phyloP scores from a whole-genome alignment of 2,797 vertebrate species.

The Neostethus bicornis region DNA sequence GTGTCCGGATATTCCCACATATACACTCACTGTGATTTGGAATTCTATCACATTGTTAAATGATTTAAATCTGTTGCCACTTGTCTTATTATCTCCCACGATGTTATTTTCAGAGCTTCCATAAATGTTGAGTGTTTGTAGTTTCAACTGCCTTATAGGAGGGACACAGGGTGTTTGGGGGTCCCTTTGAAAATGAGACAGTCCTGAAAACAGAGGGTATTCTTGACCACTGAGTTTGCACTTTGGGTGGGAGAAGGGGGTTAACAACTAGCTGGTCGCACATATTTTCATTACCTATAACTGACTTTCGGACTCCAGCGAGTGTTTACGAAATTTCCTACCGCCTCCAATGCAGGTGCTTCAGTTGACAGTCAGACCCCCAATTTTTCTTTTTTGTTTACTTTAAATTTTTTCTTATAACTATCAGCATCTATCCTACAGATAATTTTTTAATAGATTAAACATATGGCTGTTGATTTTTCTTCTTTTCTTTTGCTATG shows the following conservation, averaged over 20 bases:
- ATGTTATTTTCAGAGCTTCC: constrained; percentile 63
- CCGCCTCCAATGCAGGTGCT: constrained; percentile 56
- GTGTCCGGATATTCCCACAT: constrained; percentile 59
- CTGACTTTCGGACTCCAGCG: constrained; percentile 70
- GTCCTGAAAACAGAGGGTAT: constrained; percentile 40
- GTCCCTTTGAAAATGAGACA: constrained; percentile 40
- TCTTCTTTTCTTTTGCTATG: constrained; percentile 69
- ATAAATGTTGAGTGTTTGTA: constrained; percentile 64
- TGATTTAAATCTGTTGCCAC: constrained; percentile 50
- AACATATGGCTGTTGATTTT: constrained; percentile 52
- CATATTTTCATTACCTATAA: constrained; percentile 60
- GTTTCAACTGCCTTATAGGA: constrained; percentile 66
- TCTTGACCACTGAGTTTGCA: constrained; percentile 55
- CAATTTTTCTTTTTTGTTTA: constrained; percentile 1
- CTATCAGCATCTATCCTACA: constrained; percentile 42
- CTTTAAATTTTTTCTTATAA: constrained; percentile 10
- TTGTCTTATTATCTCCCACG: constrained; percentile 31
- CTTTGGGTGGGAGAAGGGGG: constrained; percentile 32
- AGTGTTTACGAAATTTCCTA: constrained; percentile 59
- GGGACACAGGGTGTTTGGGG: constrained; percentile 42
- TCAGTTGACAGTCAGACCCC: constrained; percentile 34
- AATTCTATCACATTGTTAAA: constrained; percentile 61
- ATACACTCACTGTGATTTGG: constrained; percentile 70
- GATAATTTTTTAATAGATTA: constrained; percentile 50
- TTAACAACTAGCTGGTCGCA: constrained; percentile 46